Conservation (phyloP, 2,797 vertebrate genomes). For the Pseudochaenichthys georgianus region DNA sequence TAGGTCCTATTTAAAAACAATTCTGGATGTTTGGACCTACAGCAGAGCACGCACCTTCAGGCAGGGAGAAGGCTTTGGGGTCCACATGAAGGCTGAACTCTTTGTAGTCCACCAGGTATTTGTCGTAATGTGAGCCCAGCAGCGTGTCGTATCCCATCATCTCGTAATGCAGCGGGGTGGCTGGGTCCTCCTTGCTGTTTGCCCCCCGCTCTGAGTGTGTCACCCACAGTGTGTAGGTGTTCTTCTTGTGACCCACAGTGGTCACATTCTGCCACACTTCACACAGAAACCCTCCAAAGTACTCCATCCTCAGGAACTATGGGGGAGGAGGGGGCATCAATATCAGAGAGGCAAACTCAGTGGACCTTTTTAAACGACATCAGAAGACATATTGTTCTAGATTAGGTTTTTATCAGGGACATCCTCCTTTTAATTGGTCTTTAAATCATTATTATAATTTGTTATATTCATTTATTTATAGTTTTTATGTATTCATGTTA, state of each 20-base stretch:
- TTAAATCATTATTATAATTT: too few species aligned
- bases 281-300: slow-evolving; percentile 81
- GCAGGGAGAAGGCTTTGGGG: slow-evolving; percentile 76
- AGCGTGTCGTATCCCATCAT: slow-evolving; percentile 89
- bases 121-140: slow-evolving; percentile 89
- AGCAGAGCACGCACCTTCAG: slow-evolving; percentile 74
- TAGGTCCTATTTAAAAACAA: too few species aligned
- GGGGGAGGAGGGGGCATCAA: neutral
- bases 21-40: neutral
- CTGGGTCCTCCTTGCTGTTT: slow-evolving; percentile 45
- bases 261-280: slow-evolving; percentile 88
- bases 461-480: too few species aligned
- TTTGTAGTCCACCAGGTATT: slow-evolving; percentile 86
- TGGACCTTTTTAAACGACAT: too few species aligned
- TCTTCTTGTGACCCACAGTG: slow-evolving; percentile 83
- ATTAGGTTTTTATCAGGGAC: too few species aligned
- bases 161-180: slow-evolving; percentile 85
- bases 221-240: slow-evolving; percentile 88
- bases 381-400: too few species aligned
- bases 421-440: too few species aligned
- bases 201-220: slow-evolving; percentile 70
- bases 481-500: too few species aligned
- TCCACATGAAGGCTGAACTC: slow-evolving; percentile 80
- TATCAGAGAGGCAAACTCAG: too few species aligned
- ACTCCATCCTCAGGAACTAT: slow-evolving; percentile 87